Evolutionary conservation across 2,113 vertebrate genomes (phyloP).

Genomic region (Gnathonemus longibarbis): DNA sequence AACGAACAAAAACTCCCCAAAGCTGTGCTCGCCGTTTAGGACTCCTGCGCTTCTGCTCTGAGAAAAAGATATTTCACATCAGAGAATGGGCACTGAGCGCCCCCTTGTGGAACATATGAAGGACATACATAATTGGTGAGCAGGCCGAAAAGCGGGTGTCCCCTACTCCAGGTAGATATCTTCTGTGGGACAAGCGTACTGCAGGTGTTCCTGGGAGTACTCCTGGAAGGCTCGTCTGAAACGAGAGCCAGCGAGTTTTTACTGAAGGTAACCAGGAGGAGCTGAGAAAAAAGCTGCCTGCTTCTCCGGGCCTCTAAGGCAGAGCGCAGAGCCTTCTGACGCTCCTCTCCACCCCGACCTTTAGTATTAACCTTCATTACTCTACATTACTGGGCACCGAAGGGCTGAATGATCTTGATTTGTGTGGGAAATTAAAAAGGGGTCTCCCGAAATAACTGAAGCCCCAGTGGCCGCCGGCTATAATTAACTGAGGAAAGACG

Average conservation of each 20-base stretch:
- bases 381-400: not conserved
- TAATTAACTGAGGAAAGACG: not conserved
- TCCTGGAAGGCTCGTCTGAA: slow-evolving; percentile 90
- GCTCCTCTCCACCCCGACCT: not conserved
- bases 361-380: not conserved
- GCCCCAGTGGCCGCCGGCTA: not conserved
- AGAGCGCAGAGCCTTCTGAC: not conserved
- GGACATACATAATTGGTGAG: slow-evolving; percentile 48
- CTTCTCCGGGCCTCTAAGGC: not conserved
- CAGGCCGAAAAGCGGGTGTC: not conserved
- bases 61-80: slow-evolving; percentile 4
- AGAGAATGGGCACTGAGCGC: slow-evolving; percentile 32
- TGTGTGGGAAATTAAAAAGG: not conserved
- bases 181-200: slow-evolving; percentile 94
- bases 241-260: not conserved
- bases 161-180: slow-evolving; percentile 95
- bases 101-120: slow-evolving; percentile 50
- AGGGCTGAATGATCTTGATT: not conserved
- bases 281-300: not conserved
- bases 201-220: slow-evolving; percentile 92
- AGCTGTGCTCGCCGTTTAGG: not conserved
- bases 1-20: not conserved
- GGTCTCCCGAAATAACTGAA: slow-evolving; percentile 8
- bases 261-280: not conserved
- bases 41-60: not conserved